Conservation (phyloP, 1,140 invertebrate genomes). For the Drosophila repletoides region DNA sequence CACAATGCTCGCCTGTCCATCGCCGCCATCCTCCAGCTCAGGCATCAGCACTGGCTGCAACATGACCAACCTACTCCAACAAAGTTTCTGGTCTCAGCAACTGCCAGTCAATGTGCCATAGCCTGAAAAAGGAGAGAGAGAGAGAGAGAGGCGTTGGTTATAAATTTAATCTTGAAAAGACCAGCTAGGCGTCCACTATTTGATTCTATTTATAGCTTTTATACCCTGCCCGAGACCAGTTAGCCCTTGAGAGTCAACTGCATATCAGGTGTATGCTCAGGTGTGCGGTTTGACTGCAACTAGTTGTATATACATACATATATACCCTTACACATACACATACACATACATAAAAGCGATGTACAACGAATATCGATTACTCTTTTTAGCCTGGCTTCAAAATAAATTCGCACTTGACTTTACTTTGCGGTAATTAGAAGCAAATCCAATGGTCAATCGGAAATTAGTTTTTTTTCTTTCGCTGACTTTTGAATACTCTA, state of each 20-base stretch:
- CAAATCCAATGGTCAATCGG: no score
- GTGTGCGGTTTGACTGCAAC: conserved; percentile 6
- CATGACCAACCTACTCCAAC: conserved; percentile 33
- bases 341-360: neutral
- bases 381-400: neutral
- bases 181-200: conserved; percentile 16
- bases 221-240: neutral
- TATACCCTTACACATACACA: neutral
- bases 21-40: conserved; percentile 15
- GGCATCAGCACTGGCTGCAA: conserved; percentile 54
- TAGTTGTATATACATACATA: conserved; percentile 6
- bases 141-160: conserved; percentile 28
- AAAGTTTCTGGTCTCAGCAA: conserved; percentile 1
- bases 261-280: conserved; percentile 32
- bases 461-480: no score
- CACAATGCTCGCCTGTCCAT: conserved; percentile 10
- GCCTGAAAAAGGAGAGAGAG: conserved; percentile 35
- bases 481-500: no score
- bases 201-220: conserved; percentile 15
- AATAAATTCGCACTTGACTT: no score
- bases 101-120: conserved; percentile 56
- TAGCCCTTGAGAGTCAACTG: conserved; percentile 19
- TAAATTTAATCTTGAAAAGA: conserved; percentile 32
- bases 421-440: no score
- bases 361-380: neutral